These are phyloP conservation scores for Microcebus lehilahytsara DNA, from an alignment of 2,113 vertebrate species.

Conservation along the genomic window DNA sequence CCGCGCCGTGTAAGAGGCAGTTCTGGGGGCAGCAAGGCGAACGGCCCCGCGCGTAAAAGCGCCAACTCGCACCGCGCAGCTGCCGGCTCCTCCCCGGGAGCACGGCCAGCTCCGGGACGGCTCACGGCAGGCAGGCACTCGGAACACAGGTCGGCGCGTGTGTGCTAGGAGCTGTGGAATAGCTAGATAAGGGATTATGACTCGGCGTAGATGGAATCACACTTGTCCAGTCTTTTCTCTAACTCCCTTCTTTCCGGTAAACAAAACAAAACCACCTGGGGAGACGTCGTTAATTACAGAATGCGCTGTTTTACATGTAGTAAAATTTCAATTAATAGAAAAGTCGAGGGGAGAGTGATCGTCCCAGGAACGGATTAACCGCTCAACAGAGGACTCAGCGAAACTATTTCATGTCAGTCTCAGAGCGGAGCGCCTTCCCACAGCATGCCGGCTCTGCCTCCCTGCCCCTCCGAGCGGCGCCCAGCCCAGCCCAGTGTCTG, in stretches of 20 bases:
- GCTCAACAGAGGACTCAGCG: not conserved
- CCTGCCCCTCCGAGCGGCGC: not conserved
- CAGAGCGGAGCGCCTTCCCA: not conserved
- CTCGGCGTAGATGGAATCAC: not conserved
- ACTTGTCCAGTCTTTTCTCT: not conserved
- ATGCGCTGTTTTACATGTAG: not conserved
- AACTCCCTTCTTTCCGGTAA: not conserved
- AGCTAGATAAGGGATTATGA: not conserved
- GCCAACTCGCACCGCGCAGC: rapidly evolving
- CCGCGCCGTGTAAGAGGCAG: too few relatives aligned
- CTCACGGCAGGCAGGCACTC: not conserved
- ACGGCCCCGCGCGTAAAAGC: rapidly evolving
- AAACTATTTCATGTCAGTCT: not conserved
- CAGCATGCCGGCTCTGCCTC: not conserved
- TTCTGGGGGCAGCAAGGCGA: not conserved
- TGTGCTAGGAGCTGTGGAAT: rapidly evolving
- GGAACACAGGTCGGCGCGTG: rapidly evolving
- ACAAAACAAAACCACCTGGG: not conserved
- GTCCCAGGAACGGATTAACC: not conserved
- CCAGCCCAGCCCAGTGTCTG: rapidly evolving
- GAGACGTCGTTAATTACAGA: not conserved
- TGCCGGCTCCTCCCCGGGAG: rapidly evolving
- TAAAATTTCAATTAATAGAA: not conserved
- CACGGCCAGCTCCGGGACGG: rapidly evolving
- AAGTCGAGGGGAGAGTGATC: rapidly evolving